Percentiles rank a stretch among this genome's conserved stretches.
These are phyloP conservation scores for Genyomyrus donnyi DNA, from an alignment of 2,113 vertebrate genomes.

Conservation along the genomic window DNA sequence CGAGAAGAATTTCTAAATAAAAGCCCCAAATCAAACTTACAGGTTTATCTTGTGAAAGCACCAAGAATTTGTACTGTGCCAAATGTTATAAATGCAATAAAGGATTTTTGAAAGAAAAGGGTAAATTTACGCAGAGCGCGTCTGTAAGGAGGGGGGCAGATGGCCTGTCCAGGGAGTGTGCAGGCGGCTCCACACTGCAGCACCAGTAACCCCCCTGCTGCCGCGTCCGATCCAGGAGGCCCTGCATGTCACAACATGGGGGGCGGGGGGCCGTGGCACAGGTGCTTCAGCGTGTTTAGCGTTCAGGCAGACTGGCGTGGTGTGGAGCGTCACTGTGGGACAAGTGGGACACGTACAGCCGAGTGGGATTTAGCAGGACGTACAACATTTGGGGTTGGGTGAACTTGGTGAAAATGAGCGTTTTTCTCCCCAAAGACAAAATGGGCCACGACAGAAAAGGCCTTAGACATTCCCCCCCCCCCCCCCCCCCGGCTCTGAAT, in stretches of 20 bases:
- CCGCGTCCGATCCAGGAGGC: conserved; percentile 15
- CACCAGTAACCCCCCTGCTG: not conserved
- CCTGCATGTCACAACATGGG: not conserved
- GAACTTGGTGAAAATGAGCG: not conserved
- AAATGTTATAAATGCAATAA: conserved; percentile 91
- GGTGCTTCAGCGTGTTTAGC: not conserved
- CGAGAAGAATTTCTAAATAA: conserved; percentile 70
- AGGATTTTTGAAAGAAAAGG: conserved; percentile 64
- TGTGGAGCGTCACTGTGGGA: not conserved
- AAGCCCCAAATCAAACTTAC: conserved; percentile 72
- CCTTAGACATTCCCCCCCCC: not conserved
- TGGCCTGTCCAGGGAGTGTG: not conserved
- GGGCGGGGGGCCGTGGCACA: not conserved
- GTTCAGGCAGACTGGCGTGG: not conserved
- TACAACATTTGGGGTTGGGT: not conserved
- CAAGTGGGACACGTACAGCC: not conserved
- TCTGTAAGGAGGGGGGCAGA: conserved; percentile 27
- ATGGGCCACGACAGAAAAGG: not conserved
- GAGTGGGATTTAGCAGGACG: not conserved
- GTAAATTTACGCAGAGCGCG: conserved; percentile 43
- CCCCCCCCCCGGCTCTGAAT: not conserved
- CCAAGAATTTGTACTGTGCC: conserved; percentile 87
- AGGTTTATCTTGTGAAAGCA: conserved; percentile 82
- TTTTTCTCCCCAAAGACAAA: not conserved
- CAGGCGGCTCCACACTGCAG: not conserved